Percentiles rank a stretch among this genome's conserved stretches.
Evolutionary conservation across 2,113 vertebrate species (phyloP).

Genomic region (Pandion haliaetus): DNA sequence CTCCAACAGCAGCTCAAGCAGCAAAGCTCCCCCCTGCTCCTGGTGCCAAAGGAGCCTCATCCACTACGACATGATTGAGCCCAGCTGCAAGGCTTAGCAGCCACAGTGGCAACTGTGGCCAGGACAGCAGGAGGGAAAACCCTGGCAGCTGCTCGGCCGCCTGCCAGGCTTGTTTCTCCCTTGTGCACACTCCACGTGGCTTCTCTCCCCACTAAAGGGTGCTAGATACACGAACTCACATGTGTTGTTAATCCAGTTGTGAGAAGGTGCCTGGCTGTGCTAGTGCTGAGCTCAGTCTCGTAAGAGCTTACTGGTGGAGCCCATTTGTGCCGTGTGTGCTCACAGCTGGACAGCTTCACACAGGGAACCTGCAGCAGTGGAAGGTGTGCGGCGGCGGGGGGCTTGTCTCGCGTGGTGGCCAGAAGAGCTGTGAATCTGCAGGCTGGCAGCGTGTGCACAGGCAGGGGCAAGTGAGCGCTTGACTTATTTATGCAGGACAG

Average conservation of each 20-base stretch:
- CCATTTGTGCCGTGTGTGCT: background rate
- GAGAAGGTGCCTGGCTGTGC: background rate
- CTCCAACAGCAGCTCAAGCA: background rate
- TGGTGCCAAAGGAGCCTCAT: background rate
- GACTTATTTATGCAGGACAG: background rate
- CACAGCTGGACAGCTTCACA: background rate
- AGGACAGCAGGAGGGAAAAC: background rate
- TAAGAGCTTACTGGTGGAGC: background rate
- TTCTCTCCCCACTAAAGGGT: background rate
- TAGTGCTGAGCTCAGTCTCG: background rate
- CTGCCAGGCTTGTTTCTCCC: background rate
- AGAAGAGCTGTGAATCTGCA: background rate
- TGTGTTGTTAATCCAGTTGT: background rate
- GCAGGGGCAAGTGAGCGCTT: background rate
- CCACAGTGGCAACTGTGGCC: background rate
- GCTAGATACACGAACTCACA: background rate
- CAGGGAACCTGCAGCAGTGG: background rate
- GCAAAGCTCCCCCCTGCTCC: background rate
- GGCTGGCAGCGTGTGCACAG: background rate
- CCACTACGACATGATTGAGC: fast-evolving
- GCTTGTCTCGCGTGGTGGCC: background rate
- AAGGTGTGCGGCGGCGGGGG: fast-evolving
- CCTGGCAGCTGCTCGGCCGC: too few relatives aligned
- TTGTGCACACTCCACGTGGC: fast-evolving
- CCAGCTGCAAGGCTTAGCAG: too few relatives aligned